Base-by-base conservation (phyloP, 2,888 invertebrate genomes). In the Acleris emargana region DNA sequence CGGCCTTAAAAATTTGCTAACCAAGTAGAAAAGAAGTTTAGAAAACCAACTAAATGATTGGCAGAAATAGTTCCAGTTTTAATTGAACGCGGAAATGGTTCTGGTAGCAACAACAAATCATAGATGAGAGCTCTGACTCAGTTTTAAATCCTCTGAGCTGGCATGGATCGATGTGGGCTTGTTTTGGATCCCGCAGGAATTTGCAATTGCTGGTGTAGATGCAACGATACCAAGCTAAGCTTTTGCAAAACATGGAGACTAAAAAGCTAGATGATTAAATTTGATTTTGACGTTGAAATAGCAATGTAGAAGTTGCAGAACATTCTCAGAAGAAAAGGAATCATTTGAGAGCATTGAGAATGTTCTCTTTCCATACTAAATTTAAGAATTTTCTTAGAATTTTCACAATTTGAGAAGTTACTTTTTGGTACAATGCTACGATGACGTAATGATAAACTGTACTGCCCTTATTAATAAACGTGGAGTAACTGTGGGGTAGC, bases 41-140 rank as follows among this genome's bases (percentile, higher is more conserved):
- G 7, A 45, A 0, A 13, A 7, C n/a, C n/a, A 5, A n/a, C 16
- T 1, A 42, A 43, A n/a, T 6, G n/a, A 45, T 45, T 6, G 45
- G 45, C 17, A 45, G 16, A 16, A 17, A 45, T 16, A n/a, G 17
- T 45, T 45, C 17, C 16, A 13, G 25, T 45, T 45, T 16, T 43
- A 17, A 45, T 5, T 11, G 22, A 49, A 62, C 38, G 25, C 22
- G 54, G 54, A 54, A 54, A 32, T 54, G 17, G 53, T 38, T 32
- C 13, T 22, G 61, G 32, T 22, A 22, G 22, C 18, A 38, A 22
- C 38, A 38, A 54, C 54, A 62, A 62, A 62, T 61, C 53, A 61
- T 54, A 54, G 61, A 16, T n/a, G n/a, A n/a, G n/a, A 45, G 45
- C 43, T 32, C 32, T 11, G 9, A 13, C 13, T 45, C 45, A 45